Conservation (phyloP, 2,797 vertebrate genomes). For the Gymnodraco acuticeps region DNA sequence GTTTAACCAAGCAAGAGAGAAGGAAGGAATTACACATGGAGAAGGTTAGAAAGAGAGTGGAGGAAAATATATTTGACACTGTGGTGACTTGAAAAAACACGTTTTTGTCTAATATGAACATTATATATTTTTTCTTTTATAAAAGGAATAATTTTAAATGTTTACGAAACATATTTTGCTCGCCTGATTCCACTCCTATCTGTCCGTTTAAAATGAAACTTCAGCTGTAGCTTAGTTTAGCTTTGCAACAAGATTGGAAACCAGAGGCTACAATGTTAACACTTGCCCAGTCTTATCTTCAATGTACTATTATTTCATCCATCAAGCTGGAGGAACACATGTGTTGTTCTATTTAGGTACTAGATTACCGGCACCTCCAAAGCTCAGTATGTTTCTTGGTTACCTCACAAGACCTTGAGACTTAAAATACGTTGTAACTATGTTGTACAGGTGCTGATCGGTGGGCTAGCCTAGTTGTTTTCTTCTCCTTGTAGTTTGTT, state of each 20-base stretch:
- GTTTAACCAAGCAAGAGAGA: not conserved
- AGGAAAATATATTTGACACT: not conserved
- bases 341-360: not conserved
- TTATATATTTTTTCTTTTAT: not conserved
- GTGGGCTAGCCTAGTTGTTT: not conserved
- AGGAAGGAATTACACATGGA: constrained; percentile 15
- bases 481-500: not conserved
- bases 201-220: not conserved
- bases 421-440: not conserved
- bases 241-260: not conserved
- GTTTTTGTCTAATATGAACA: not conserved
- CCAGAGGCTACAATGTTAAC: not conserved
- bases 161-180: not conserved
- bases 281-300: not conserved
- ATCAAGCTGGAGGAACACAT: not conserved
- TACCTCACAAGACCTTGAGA: not conserved
- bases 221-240: not conserved
- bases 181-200: no score
- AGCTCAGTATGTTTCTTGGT: not conserved
- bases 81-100: not conserved
- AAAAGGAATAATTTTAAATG: not conserved
- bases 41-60: not conserved
- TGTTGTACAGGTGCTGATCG: not conserved
- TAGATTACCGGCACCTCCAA: not conserved
- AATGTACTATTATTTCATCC: not conserved